Evolutionary conservation across 2,797 vertebrate species (phyloP).

Genomic region (Danio choprae): DNA sequence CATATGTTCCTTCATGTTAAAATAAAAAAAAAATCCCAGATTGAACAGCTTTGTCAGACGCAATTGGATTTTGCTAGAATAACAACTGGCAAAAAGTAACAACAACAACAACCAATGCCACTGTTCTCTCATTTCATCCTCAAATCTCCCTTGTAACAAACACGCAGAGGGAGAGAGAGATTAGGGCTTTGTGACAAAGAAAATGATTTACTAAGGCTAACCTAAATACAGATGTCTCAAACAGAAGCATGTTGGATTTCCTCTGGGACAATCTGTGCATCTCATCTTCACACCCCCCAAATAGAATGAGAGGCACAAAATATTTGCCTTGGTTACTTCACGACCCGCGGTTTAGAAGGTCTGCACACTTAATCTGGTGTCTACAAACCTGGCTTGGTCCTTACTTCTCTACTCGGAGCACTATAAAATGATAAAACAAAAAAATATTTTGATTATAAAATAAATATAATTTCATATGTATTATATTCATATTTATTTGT

Average conservation of each 20-base stretch:
- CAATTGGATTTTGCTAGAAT: constrained; percentile 66
- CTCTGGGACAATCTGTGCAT: constrained; percentile 66
- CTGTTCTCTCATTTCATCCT: constrained; percentile 68
- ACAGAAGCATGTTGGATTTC: constrained; percentile 68
- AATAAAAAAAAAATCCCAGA: constrained; percentile 65
- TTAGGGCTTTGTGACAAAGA: constrained; percentile 76
- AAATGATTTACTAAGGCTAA: constrained; percentile 73
- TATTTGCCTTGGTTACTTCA: constrained; percentile 29
- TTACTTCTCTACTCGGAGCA: not conserved
- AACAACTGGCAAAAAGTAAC: constrained; percentile 58
- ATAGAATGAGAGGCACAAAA: constrained; percentile 5
- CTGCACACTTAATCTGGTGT: not conserved
- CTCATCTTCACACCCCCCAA: constrained; percentile 32
- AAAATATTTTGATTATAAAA: too few relatives aligned
- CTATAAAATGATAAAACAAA: not conserved
- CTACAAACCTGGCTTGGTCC: not conserved
- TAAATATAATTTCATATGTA: not conserved
- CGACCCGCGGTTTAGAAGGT: not conserved
- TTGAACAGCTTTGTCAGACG: constrained; percentile 72
- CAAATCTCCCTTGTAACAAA: constrained; percentile 65
- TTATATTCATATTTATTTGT: not conserved
- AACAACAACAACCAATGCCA: constrained; percentile 54
- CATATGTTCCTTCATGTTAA: constrained; percentile 73
- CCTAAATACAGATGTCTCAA: constrained; percentile 76
- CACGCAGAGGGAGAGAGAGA: constrained; percentile 64